Evolutionary conservation across 1,140 invertebrate species (phyloP), one percentile per base, ranked within the genome.

Genomic region (Drosophila willistoni): DNA sequence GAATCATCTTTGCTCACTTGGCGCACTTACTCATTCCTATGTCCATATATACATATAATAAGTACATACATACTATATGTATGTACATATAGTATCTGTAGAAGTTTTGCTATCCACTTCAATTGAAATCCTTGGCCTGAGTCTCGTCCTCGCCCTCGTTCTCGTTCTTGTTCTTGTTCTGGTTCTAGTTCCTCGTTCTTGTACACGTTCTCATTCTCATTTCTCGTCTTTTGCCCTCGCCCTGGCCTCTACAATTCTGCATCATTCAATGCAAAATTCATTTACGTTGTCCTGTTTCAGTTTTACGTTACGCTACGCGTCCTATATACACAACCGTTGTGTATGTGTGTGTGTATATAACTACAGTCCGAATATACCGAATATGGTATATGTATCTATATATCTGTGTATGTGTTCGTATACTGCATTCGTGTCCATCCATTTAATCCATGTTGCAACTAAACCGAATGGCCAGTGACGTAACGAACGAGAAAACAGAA

Each of bases 231-330:
- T 19, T 9, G 44, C 44, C 44, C 9, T 47, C 44, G 44, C 44
- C 7, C 9, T 51, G 9, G 44, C 54, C 19, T 54, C 39, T 41
- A 55, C 62, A 47, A 33, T 56, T 54, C 64, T 72, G 83, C 82
- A 79, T 87, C 82, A 86, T 86, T 87, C 83, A 87, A 87, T 87
- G 84, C 73, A 89, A 83, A 82, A 87, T 87, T 87, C 84, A 87
- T 87, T 87, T 87, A 87, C 79, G 83, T 83, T 87, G 83, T 86
- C 83, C 83, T 87, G 78, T 66, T 86, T 86, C 78, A 66, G 82
- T 86, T 85, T 85, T 85, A 83, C 83, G 83, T 80, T 87, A 87
- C 83, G 80, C 83, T 89, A 87, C 83, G 76, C 79, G 79, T 64
- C 64, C 82, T 57, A 86, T 86, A 82, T 82, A 36, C 34, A 78